Conservation (phyloP, 1,140 invertebrate genomes). For the Eurytemora carolleeae region DNA sequence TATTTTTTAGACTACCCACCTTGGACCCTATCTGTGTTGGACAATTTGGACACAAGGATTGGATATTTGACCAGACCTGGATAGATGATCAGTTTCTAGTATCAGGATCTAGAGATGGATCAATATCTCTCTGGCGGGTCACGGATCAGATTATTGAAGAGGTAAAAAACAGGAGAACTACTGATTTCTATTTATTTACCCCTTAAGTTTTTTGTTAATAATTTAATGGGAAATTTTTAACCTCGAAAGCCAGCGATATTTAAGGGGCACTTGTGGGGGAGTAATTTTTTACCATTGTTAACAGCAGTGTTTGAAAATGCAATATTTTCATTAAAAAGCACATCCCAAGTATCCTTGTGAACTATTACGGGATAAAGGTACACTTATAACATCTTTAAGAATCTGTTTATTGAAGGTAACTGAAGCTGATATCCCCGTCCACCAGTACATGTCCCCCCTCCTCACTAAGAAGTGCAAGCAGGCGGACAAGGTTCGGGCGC, state of each 20-base stretch:
- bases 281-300: too few species aligned
- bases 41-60: conserved; percentile 71
- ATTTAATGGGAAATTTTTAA: too few species aligned
- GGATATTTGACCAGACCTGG: conserved; percentile 91
- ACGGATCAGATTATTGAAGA: conserved; percentile 21
- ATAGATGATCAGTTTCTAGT: conserved; percentile 86
- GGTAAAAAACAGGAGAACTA: too few species aligned
- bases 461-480: conserved; percentile 48
- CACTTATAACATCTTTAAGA: too few species aligned
- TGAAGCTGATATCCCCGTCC: conserved; percentile 22
- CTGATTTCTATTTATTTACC: too few species aligned
- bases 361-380: too few species aligned
- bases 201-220: too few species aligned
- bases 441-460: conserved; percentile 40
- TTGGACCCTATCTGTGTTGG: conserved; percentile 86
- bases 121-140: conserved; percentile 31
- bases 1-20: conserved; percentile 50
- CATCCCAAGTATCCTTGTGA: too few species aligned
- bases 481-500: conserved; percentile 33
- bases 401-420: conserved; percentile 17
- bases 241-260: too few species aligned
- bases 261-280: too few species aligned
- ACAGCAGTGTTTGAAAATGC: too few species aligned
- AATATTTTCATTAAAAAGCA: too few species aligned
- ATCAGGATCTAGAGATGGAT: conserved; percentile 70